Base-by-base conservation (phyloP, 1,140 invertebrate genomes). In the Pristionchus pacificus region DNA sequence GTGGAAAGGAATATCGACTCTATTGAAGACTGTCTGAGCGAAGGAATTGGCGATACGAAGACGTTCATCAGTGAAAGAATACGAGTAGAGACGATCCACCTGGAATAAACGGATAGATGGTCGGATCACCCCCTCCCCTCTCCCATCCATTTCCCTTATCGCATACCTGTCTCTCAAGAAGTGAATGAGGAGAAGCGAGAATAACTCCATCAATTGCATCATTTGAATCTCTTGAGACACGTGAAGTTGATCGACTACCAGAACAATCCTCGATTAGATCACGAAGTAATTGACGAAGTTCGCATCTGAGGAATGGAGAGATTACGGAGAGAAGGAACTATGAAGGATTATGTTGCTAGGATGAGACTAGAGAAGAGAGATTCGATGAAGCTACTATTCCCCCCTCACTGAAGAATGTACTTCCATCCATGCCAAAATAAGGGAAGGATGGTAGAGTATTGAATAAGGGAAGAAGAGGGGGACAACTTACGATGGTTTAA, bases 151-250 rank as follows among this genome's bases (percentile, higher is more conserved):
- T n/a, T n/a, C n/a, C n/a, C n/a, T n/a, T n/a, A n/a, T n/a, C n/a
- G n/a, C n/a, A n/a, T n/a, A 49, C 38, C 66, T 73, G 70, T 60
- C 68, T 69, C 19, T 73, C 71, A 15, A 73, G 68, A n/a, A 73
- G 30, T 1, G 65, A 61, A 49, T 65, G 31, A 58, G 38, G 57
- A 38, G 59, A 60, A 29, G 71, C 71, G 29, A 73, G n/a, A 60
- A 55, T 59, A 24, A 73, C 29, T 68, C 71, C 71, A 24, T 61
- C 30, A 10, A 73, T 55, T 31, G 28, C 15, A 24, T 32, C 59
- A 55, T 55, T 68, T 14, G 29, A 15, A 13, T 19, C 60, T 6
- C 68, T 60, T 0, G 65, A 49, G 14, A 68, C 19, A 27, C 69
- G 32, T 64, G 65, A 68, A 10, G 71, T 57, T 14, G 65, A 73